Percentiles rank a stretch among this genome's conserved stretches.
Conservation (phyloP, 2,113 vertebrate genomes). For the Paracanthobrama guichenoti region DNA sequence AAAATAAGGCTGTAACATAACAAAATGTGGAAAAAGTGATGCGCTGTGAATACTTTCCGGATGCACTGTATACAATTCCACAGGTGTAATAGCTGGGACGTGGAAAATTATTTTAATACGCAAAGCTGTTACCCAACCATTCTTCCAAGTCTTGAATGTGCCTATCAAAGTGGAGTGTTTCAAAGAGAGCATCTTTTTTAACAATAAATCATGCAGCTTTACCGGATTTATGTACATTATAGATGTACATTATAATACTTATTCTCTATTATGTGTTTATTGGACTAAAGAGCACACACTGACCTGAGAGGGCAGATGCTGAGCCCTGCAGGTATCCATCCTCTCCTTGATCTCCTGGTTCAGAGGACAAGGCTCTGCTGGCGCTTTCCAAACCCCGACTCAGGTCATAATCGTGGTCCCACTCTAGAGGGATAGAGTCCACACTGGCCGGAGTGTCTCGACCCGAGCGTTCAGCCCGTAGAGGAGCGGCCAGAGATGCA, state of each 20-base stretch:
- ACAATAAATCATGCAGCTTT: no score
- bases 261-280: background rate
- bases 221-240: no score
- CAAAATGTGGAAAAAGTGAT: no score
- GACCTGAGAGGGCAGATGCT: constrained; percentile 83
- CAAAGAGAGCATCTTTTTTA: no score
- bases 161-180: no score
- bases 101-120: no score
- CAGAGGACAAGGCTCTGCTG: constrained; percentile 77
- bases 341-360: constrained; percentile 79
- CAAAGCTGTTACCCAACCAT: no score
- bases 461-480: constrained; percentile 87
- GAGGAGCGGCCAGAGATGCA: constrained; percentile 83
- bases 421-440: constrained; percentile 97
- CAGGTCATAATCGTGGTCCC: constrained; percentile 98
- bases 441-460: constrained; percentile 93
- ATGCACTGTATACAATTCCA: no score
- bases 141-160: no score
- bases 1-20: no score
- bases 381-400: constrained; percentile 90
- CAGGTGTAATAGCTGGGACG: no score
- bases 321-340: constrained; percentile 78
- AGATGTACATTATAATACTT: background rate
- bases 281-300: constrained; percentile 24
- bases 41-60: no score